Evolutionary conservation across 2,113 vertebrate genomes (phyloP).

Genomic region (Ondatra zibethicus): DNA sequence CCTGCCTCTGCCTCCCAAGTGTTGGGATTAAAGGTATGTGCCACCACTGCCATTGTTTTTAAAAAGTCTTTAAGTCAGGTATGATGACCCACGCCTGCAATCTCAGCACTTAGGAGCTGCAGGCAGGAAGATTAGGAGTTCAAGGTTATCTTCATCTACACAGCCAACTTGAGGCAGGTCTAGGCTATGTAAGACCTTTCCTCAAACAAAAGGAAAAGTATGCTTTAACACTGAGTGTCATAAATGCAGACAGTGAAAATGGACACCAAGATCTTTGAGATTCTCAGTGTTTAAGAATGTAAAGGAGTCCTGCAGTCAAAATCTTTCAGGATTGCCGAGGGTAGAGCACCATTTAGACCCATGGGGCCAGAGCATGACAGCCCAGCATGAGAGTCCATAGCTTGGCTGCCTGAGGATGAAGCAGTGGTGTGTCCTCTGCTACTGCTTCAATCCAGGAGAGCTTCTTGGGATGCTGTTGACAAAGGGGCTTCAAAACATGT

Average conservation of each 20-base stretch:
- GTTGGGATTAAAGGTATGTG: not conserved
- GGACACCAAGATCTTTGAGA: not conserved
- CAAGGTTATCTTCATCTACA: not conserved
- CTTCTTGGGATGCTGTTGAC: not conserved
- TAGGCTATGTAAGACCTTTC: not conserved
- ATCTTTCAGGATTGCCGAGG: not conserved
- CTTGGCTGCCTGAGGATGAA: not conserved
- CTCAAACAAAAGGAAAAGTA: not conserved
- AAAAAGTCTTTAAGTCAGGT: not conserved
- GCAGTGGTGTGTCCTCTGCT: not conserved
- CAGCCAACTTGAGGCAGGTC: not conserved
- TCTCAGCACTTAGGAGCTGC: not conserved
- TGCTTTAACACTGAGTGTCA: not conserved
- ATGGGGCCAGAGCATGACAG: not conserved
- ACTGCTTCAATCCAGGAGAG: not conserved
- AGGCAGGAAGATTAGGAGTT: not conserved
- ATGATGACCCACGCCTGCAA: not conserved
- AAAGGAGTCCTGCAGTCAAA: not conserved
- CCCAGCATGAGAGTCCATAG: not conserved
- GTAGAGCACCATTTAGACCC: not conserved
- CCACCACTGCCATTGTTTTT: not conserved
- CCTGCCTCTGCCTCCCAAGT: not conserved
- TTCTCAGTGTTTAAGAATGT: not conserved
- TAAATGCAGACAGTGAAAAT: not conserved
- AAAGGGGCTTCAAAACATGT: not conserved